Evolutionary conservation across 2,888 invertebrate species (phyloP).

Genomic region (Campoletis raptor): DNA sequence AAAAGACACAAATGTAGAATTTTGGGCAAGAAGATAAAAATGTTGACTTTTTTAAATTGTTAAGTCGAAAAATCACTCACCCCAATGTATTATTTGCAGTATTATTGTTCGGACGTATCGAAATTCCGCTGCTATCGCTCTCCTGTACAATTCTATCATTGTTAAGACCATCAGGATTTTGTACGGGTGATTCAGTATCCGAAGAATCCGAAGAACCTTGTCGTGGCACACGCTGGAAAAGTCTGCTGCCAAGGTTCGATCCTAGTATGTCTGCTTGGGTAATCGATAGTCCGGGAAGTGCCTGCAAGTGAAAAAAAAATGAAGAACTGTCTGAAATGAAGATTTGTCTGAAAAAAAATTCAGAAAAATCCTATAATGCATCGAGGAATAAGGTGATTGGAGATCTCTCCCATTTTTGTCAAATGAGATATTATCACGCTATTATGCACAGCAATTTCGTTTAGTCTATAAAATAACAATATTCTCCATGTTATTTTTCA

Average conservation of each 20-base stretch:
- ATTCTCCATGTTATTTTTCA: background rate
- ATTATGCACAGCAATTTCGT: background rate
- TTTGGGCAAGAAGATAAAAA: background rate
- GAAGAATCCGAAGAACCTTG: slow-evolving; percentile 76
- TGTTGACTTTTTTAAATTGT: background rate
- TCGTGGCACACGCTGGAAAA: slow-evolving; percentile 74
- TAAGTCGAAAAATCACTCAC: slow-evolving; percentile 72
- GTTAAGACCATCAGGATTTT: slow-evolving; percentile 52
- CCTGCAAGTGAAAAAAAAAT: slow-evolving; percentile 84
- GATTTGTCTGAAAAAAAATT: no score
- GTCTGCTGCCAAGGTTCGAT: slow-evolving; percentile 73
- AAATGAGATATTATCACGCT: background rate
- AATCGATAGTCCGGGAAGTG: slow-evolving; percentile 87
- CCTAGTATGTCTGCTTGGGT: slow-evolving; percentile 82
- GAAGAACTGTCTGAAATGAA: background rate
- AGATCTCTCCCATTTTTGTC: background rate
- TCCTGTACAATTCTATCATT: slow-evolving; percentile 39
- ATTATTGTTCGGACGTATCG: slow-evolving; percentile 71
- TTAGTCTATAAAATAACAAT: background rate
- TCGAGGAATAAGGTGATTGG: background rate
- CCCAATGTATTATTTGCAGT: slow-evolving; percentile 74
- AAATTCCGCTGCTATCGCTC: slow-evolving; percentile 78
- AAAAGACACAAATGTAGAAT: background rate
- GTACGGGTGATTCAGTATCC: slow-evolving; percentile 71
- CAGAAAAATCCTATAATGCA: background rate